Evolutionary conservation across 2,888 invertebrate species (phyloP), one percentile per base, ranked within the genome.

Genomic region (Drosophila demipolita): DNA sequence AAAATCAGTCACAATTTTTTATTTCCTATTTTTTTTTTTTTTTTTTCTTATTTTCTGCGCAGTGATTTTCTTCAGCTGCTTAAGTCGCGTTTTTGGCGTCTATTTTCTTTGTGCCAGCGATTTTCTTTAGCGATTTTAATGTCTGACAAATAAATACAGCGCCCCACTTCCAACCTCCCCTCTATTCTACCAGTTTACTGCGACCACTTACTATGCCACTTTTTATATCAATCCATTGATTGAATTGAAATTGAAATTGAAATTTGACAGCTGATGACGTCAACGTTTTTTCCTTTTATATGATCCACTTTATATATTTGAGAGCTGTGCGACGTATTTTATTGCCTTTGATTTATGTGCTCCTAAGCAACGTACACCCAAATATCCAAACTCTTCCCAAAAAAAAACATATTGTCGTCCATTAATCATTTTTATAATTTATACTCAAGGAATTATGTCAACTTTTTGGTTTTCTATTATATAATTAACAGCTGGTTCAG

Each of bases 401-500:
- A 29, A 26, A 4, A 26, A 11, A 9, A 9, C 1, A 5, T 17
- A 20, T 15, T 38, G 26, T 42, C 35, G 55, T 23, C 32, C 29
- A 67, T 20, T 52, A 67, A 20, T 40, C 15, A 54, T 66, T 60
- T 63, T 62, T 63, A 36, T 66, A 65, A 55, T 66, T 74, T 61
- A 55, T 48, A 53, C 38, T 32, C 12, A 45, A 49, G 52, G 57
- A 61, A 54, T 67, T 49, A 52, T 69, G 65, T 74, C 65, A 68
- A 63, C 48, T 66, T 68, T 70, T 73, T 60, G 64, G 59, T 80
- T 81, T 71, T 70, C 50, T 82, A 79, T 68, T 59, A 48, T 58
- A 78, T 70, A 73, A 73, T 70, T 63, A 75, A 80, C 90, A 91
- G 91, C 91, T 71, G 83, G 87, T 76, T 85, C 91, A 73, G 80